Evolutionary conservation across 1,140 invertebrate species (phyloP).

Genomic region (Tenebrio molitor): DNA sequence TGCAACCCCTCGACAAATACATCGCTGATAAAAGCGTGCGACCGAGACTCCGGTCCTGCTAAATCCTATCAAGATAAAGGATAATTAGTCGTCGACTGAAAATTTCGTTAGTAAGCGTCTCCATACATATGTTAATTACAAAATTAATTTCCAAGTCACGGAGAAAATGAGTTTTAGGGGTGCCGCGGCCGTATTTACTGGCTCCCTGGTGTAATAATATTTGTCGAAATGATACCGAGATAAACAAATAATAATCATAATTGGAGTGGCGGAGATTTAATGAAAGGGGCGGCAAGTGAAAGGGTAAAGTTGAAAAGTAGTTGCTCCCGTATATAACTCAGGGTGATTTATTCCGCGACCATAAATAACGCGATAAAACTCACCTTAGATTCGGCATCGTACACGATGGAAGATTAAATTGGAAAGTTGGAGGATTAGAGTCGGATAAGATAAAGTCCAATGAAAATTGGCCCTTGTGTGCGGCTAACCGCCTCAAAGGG

Average conservation of each 20-base stretch:
- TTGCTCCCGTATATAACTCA: conserved; percentile 19
- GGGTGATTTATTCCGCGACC: conserved; percentile 35
- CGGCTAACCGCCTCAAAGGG: conserved; percentile 30
- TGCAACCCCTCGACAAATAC: conserved; percentile 16
- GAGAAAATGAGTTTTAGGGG: conserved; percentile 38
- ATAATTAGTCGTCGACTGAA: conserved; percentile 16
- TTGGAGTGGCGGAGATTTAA: not conserved
- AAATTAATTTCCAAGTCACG: conserved; percentile 44
- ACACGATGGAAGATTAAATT: conserved; percentile 39
- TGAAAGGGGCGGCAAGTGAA: not conserved
- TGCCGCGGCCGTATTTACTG: conserved; percentile 3
- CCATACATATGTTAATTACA: conserved; percentile 39
- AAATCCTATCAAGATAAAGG: conserved; percentile 13
- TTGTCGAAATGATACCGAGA: not conserved
- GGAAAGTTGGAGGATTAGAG: conserved; percentile 39
- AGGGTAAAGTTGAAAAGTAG: conserved; percentile 1
- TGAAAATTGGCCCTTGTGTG: conserved; percentile 37
- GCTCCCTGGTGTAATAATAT: not conserved
- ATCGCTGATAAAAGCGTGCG: not conserved
- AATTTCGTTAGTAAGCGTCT: conserved; percentile 33
- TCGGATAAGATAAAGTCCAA: conserved; percentile 35
- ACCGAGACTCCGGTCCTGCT: not conserved
- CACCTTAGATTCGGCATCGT: conserved; percentile 33
- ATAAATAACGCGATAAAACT: conserved; percentile 44
- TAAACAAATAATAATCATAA: conserved; percentile 40